A percentile compares a stretch with the other conserved stretches of the same genome.
Conservation (phyloP, 2,888 invertebrate species). For the Dexiosoma caninum region DNA sequence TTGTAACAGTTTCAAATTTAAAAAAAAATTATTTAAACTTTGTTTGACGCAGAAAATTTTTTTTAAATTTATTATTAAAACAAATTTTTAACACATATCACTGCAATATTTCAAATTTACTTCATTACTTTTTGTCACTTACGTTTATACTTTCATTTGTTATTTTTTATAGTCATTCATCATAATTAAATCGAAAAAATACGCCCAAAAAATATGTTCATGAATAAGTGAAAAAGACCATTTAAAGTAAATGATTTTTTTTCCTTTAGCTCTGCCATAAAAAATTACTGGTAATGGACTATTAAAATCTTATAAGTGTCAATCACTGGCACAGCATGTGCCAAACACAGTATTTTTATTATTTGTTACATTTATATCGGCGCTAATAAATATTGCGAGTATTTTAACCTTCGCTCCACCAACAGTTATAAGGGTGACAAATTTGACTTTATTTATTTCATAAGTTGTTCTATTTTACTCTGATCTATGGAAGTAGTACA, state of each 20-base stretch:
- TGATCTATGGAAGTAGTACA: no score
- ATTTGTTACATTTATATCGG: conserved; percentile 14
- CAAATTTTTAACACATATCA: not conserved
- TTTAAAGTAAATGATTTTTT: not conserved
- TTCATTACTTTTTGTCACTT: not conserved
- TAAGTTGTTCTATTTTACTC: no score
- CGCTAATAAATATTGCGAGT: no score
- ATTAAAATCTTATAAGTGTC: conserved; percentile 33
- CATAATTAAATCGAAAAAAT: not conserved
- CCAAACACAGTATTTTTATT: conserved; percentile 32
- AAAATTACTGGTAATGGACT: conserved; percentile 8
- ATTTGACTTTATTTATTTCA: no score
- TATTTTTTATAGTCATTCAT: not conserved
- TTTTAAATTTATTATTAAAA: no score
- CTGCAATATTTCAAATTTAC: not conserved
- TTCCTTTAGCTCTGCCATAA: conserved; percentile 6
- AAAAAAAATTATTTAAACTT: no score
- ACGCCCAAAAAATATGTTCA: not conserved
- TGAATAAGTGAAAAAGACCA: no score
- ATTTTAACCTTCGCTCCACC: no score
- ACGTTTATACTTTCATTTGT: not conserved
- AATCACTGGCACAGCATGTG: conserved; percentile 39
- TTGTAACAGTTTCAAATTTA: no score
- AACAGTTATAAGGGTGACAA: no score
- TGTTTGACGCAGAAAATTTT: no score